Conservation (phyloP, 2,797 vertebrate species). For the Lateolabrax maculatus region DNA sequence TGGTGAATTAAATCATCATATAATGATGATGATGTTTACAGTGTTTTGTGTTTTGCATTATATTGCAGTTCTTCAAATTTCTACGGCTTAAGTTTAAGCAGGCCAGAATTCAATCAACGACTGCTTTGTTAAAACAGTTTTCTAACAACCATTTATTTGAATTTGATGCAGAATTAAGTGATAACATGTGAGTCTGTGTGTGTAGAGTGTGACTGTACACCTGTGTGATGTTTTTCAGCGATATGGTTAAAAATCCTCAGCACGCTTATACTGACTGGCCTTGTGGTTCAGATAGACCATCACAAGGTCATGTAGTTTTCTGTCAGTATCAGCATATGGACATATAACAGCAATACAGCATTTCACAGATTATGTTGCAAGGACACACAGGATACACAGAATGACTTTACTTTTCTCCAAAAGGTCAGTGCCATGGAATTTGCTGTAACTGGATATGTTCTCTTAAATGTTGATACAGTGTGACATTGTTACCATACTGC, state of each 20-base stretch:
- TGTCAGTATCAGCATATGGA: conserved; percentile 18
- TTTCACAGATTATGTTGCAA: no score
- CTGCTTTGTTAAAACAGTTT: not conserved
- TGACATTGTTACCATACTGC: not conserved
- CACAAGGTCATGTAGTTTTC: conserved; percentile 17
- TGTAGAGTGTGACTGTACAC: not conserved
- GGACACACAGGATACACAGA: no score
- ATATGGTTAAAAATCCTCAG: conserved; percentile 14
- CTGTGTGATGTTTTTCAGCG: conserved; percentile 3
- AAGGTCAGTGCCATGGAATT: not conserved
- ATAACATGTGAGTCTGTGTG: conserved; percentile 15
- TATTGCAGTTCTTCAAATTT: not conserved
- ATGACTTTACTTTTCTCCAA: not conserved
- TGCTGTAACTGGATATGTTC: not conserved
- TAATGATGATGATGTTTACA: not conserved
- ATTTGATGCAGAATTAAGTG: conserved; percentile 15
- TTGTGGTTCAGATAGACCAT: conserved; percentile 19
- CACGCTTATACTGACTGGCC: not conserved
- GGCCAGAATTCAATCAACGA: not conserved
- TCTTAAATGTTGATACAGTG: not conserved
- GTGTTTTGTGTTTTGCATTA: not conserved
- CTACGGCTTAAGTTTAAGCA: not conserved
- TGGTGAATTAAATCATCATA: conserved; percentile 7
- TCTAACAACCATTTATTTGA: not conserved
- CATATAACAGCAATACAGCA: not conserved